These are phyloP conservation scores for Enteromius radiatus DNA, from an alignment of 2,797 vertebrate genomes.

Conservation along the genomic window DNA sequence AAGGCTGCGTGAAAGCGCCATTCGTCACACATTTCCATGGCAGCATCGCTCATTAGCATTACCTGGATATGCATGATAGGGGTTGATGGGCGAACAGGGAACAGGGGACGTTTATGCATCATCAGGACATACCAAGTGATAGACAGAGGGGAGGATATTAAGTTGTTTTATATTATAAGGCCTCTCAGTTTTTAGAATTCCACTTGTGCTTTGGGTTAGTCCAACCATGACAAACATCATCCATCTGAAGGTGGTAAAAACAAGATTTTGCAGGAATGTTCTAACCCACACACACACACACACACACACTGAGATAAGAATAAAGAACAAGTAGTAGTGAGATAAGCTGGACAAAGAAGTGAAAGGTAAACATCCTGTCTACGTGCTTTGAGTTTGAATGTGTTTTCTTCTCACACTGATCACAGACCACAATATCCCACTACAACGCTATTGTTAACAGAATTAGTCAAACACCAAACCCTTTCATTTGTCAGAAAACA, in stretches of 20 bases:
- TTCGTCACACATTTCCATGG: slow-evolving; percentile 70
- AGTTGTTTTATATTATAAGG: background rate
- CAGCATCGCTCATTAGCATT: slow-evolving; percentile 73
- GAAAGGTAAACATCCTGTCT: slow-evolving; percentile 61
- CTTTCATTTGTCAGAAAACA: slow-evolving; percentile 3
- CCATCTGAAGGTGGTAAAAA: slow-evolving; percentile 33
- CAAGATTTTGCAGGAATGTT: slow-evolving; percentile 48
- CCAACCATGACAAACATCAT: slow-evolving; percentile 46
- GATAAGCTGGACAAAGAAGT: slow-evolving; percentile 51
- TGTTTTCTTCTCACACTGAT: slow-evolving; percentile 51
- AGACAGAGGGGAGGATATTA: slow-evolving; percentile 35
- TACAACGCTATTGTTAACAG: slow-evolving; percentile 40
- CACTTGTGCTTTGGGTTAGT: slow-evolving; percentile 7
- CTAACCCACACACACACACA: background rate
- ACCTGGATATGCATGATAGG: slow-evolving; percentile 76
- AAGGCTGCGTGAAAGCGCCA: slow-evolving; percentile 69
- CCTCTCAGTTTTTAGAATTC: background rate
- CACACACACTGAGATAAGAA: slow-evolving; percentile 6
- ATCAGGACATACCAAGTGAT: slow-evolving; percentile 68
- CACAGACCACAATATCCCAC: slow-evolving; percentile 46
- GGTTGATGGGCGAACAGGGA: slow-evolving; percentile 73
- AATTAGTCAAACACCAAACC: slow-evolving; percentile 40
- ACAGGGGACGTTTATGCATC: slow-evolving; percentile 65
- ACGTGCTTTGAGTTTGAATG: slow-evolving; percentile 44
- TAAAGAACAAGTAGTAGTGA: slow-evolving; percentile 43